A percentile compares a stretch with the other conserved stretches of the same genome.
Evolutionary conservation across 2,113 vertebrate genomes (phyloP).

Genomic region (Paracanthobrama guichenoti): DNA sequence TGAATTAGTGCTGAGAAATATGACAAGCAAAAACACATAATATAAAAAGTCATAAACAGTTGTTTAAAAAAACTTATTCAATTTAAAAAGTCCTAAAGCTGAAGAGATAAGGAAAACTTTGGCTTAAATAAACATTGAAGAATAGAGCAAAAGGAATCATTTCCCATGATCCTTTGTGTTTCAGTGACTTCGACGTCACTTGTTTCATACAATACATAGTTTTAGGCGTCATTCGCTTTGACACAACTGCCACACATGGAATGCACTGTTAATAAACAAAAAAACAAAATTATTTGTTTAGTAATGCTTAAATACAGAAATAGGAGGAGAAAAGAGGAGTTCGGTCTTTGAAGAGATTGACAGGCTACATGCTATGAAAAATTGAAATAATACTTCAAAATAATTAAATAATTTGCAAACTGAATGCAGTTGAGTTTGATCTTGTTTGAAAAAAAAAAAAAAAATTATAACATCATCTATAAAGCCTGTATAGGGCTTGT

Average conservation of each 20-base stretch:
- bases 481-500: not conserved
- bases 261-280: not conserved
- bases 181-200: not conserved
- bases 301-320: not conserved
- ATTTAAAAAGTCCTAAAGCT: slow-evolving; percentile 36
- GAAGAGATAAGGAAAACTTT: slow-evolving; percentile 37
- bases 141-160: not conserved
- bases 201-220: not conserved
- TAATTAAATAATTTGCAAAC: not conserved
- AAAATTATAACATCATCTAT: not conserved
- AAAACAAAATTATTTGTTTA: not conserved
- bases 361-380: not conserved
- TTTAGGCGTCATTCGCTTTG: not conserved
- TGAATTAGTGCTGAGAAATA: not conserved
- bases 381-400: not conserved
- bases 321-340: no score
- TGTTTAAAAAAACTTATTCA: not conserved
- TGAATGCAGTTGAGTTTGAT: not conserved
- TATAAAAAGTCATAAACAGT: not conserved
- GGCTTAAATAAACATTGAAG: slow-evolving; percentile 39
- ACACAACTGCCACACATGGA: not conserved
- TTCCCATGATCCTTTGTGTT: not conserved
- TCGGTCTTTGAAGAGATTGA: not conserved
- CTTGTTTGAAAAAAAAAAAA: not conserved
- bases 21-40: slow-evolving; percentile 13